A percentile compares a stretch with the other conserved stretches of the same genome.
phyloP scores from a whole-genome alignment of 1,140 invertebrate genomes.

The Caenorhabditis elegans region WBcel235 BX284602.5:9804001-9804500 shows the following conservation, averaged over 20 bases:
- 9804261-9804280: conserved; percentile 36
- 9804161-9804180: background rate
- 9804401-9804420: no score
- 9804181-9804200: background rate
- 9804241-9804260: conserved; percentile 42
- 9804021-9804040: background rate
- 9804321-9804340: no score
- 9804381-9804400: background rate
- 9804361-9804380: no score
- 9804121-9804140: background rate
- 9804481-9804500: no score
- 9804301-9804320: conserved; percentile 38
- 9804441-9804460: no score
- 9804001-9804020: conserved; percentile 32
- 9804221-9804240: no score
- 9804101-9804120: background rate
- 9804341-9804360: no score
- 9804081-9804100: background rate
- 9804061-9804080: background rate
- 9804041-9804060: background rate
- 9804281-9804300: conserved; percentile 41
- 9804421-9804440: no score
- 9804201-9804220: no score
- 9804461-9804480: no score
- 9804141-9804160: background rate